These are phyloP conservation scores for Nematostella vectensis DNA, from an alignment of 92 coral and sea anemone species.

Conservation along the genomic window DNA sequence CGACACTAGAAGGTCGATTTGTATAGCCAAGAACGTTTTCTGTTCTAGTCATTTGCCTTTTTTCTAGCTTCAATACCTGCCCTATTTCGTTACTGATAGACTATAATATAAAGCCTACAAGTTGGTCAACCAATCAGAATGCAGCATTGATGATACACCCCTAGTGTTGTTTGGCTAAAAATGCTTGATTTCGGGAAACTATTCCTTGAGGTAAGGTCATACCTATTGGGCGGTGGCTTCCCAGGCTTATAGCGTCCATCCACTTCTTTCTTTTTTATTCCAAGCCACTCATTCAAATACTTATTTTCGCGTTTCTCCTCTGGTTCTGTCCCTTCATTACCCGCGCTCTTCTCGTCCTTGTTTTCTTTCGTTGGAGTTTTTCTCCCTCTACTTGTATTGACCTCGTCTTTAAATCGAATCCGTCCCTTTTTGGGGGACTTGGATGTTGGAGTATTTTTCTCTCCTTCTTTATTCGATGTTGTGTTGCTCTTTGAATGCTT, in stretches of 20 bases:
- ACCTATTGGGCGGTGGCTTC: slow-evolving; percentile 93
- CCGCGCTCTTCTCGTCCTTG: slow-evolving; percentile 42
- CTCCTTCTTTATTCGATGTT: slow-evolving; percentile 1
- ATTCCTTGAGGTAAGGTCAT: no score
- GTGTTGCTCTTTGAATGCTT: neutral
- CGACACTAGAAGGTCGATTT: no score
- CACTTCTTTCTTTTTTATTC: slow-evolving; percentile 52
- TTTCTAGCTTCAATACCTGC: no score
- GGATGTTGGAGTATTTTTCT: slow-evolving; percentile 7
- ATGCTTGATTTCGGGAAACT: no score
- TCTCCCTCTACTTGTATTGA: slow-evolving; percentile 12
- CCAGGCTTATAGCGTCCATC: slow-evolving; percentile 86
- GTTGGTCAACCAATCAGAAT: no score
- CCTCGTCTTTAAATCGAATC: slow-evolving; percentile 57
- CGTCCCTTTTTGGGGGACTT: slow-evolving; percentile 37
- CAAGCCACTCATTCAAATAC: slow-evolving; percentile 76
- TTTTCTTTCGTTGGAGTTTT: slow-evolving; percentile 24
- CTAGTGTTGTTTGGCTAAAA: no score
- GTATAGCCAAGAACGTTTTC: no score
- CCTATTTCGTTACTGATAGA: no score
- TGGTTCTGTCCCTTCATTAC: slow-evolving; percentile 23
- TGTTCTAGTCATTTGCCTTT: no score
- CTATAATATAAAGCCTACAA: no score
- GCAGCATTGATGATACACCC: no score
- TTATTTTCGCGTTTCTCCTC: slow-evolving; percentile 57